Evolutionary conservation across 2,888 invertebrate species (phyloP), one percentile per base, ranked within the genome.

Genomic region (Pandemis corylana): DNA sequence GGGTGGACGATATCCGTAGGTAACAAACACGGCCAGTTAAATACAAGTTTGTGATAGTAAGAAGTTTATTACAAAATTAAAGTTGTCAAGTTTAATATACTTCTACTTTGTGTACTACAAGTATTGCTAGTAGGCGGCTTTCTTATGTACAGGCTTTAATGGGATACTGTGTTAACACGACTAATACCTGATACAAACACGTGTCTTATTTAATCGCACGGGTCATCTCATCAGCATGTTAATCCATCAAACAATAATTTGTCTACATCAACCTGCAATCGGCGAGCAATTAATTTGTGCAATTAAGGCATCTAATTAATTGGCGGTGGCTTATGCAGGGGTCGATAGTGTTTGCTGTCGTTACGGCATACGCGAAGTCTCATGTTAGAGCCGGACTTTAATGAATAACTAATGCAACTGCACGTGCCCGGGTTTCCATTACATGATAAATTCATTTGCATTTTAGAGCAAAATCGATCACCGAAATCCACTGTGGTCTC

Each of bases 321-420:
- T 71, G 67, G 15, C 5, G 53, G 53, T 13, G 67, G 56, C 36
- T n/a, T 15, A 61, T 42, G 61, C 70, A 70, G 46, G 69, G 65
- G 69, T 44, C 28, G n/a, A 41, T n/a, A 7, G 36, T 71, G 69
- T 65, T 67, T 68, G 44, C 20, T 64, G 63, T 46, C 53, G 44
- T 73, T 63, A 63, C 20, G 81, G 81, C 79, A 81, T 72, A 80
- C 67, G 68, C 76, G 75, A 77, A 80, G 68, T 70, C 76, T 80
- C 81, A 82, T 85, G 82, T 84, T 82, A 79, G 78, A 80, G 77
- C 72, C 80, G 77, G 81, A 73, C 80, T 86, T 79, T 86, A 85
- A 88, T 89, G 88, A 88, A 87, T 89, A 88, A 81, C 82, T 87
- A 87, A 89, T 87, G 85, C 80, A 78, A 76, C 76, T 72, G 80